Conservation (phyloP, 2,797 vertebrate species). For the Loriculus beryllinus region DNA sequence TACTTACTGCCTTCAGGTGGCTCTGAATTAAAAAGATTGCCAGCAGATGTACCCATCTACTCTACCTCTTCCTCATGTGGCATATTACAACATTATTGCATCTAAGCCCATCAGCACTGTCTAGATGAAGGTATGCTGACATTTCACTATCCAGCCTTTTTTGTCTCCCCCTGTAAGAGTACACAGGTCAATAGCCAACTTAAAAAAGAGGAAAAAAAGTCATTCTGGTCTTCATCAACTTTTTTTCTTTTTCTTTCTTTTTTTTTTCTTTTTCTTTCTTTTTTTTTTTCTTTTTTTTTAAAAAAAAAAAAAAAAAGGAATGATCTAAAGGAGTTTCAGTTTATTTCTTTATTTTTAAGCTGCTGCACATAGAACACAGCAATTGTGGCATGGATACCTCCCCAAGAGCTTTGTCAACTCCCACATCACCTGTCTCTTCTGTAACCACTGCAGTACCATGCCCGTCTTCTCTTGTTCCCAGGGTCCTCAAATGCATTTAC, state of each 20-base stretch:
- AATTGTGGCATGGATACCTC: background rate
- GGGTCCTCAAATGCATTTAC: background rate
- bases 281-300: background rate
- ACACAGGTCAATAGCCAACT: fast-evolving
- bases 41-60: constrained; percentile 15
- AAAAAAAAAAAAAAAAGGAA: background rate
- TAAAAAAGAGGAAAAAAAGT: background rate
- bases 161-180: background rate
- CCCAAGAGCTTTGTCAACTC: background rate
- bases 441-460: background rate
- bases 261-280: background rate
- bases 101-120: background rate
- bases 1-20: constrained; percentile 65
- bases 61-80: background rate
- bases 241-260: background rate
- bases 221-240: background rate
- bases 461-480: background rate
- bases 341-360: background rate
- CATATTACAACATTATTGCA: background rate
- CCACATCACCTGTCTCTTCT: background rate
- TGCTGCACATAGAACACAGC: background rate
- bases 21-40: constrained; percentile 67
- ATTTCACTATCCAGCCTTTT: background rate
- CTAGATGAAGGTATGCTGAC: background rate
- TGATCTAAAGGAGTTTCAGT: background rate